These are phyloP conservation scores for Trididemnum clinides DNA, from an alignment of 23 tunicate genomes.

Conservation along the genomic window DNA sequence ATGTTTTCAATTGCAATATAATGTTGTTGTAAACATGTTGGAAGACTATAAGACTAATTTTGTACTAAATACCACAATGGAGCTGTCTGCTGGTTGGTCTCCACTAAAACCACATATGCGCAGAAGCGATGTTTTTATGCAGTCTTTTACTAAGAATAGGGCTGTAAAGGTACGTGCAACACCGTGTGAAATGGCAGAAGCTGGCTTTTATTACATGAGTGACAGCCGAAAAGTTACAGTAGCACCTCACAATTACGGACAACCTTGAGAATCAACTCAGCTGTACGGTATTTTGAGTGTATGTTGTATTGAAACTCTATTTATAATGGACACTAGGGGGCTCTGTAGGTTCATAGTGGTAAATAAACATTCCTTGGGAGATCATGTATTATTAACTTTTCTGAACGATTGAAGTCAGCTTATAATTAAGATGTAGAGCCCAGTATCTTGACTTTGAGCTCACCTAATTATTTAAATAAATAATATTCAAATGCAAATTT, in stretches of 20 bases:
- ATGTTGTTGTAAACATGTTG: too few species aligned
- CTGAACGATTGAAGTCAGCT: not conserved
- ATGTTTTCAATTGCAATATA: too few species aligned
- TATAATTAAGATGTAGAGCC: not conserved
- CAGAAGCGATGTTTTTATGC: too few species aligned
- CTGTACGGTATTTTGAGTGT: not conserved
- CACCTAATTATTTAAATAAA: not conserved
- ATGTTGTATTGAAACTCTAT: not conserved
- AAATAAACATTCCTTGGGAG: not conserved
- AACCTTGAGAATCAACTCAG: not conserved
- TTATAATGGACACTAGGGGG: not conserved
- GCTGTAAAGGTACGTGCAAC: too few species aligned
- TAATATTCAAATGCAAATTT: not conserved
- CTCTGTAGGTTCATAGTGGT: too few species aligned
- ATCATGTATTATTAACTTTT: not conserved
- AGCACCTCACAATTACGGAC: not conserved
- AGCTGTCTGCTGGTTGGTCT: too few species aligned
- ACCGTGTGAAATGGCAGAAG: too few species aligned
- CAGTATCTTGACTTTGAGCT: not conserved
- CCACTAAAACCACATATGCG: too few species aligned
- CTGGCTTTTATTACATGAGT: too few species aligned
- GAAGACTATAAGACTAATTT: too few species aligned
- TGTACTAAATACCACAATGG: too few species aligned
- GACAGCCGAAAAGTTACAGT: not conserved
- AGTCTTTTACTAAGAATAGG: too few species aligned